Evolutionary conservation across 1,140 invertebrate species (phyloP), one percentile per base, ranked within the genome.

Genomic region (Lysiphlebus fabarum): DNA sequence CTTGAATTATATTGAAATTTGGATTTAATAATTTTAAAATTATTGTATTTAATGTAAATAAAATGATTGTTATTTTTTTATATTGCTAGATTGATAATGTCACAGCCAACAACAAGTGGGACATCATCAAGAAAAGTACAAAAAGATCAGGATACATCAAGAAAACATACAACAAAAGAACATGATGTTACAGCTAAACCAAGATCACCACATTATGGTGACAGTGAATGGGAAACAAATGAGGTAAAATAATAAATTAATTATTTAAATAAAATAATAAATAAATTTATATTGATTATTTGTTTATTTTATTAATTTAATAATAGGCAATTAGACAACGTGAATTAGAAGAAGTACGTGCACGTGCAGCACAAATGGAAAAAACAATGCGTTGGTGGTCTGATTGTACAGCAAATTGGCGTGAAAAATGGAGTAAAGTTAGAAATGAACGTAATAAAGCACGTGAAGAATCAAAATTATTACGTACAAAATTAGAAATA

Each of bases 311-410:
- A n/a, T n/a, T n/a, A n/a, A n/a, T n/a, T n/a, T n/a, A n/a, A n/a
- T n/a, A 53, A 34, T 56, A 87, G 85, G 85, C 86, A 11, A 77
- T 87, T 58, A 76, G 88, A 56, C 83, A 91, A 71, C 78, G 91
- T 59, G 94, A 97, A 73, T 76, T 97, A 58, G 91, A 96, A 66
- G 93, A 98, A 71, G 92, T 93, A 0, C 81, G 92, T 62, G 92
- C 93, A 1, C 77, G 95, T 58, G 93, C 93, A 5, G 88, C 92
- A 0, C 95, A 98, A 77, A 98, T 98, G 95, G 95, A 98, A 74
- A 98, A 98, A 79, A 98, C 96, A 0, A 98, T 98, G 93, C 82
- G 93, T 53, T 98, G 95, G 95, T 98, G 95, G 95, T 91, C 89
- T 0, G 90, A 92, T 66, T 93, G 91, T 72, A 97, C 95, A 0